These are phyloP conservation scores for Axis porcinus DNA, from an alignment of 2,113 vertebrate species.

Conservation along the genomic window DNA sequence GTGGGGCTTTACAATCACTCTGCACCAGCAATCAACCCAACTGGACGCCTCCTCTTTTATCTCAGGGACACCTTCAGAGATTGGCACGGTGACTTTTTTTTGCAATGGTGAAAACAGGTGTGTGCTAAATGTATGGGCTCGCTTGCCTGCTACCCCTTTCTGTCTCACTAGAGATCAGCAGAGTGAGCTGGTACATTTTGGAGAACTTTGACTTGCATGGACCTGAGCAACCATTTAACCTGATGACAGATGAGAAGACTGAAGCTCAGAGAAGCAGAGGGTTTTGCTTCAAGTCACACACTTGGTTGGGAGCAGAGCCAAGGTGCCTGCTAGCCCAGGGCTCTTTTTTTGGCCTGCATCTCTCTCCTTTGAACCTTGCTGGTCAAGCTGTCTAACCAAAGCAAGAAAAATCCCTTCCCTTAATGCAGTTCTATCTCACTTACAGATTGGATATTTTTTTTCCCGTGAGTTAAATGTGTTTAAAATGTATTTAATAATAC, in stretches of 20 bases:
- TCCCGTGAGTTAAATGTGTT: neutral
- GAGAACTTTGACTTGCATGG: neutral
- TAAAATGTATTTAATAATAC: slow-evolving; percentile 20
- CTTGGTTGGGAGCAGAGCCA: neutral
- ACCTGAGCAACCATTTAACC: neutral
- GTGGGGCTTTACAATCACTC: neutral
- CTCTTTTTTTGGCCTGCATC: neutral
- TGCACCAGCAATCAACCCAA: neutral
- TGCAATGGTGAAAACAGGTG: neutral
- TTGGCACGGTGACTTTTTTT: neutral
- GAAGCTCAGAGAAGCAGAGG: neutral
- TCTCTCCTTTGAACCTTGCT: neutral
- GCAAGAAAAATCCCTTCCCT: neutral
- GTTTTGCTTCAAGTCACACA: neutral
- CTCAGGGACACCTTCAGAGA: neutral
- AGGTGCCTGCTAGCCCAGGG: rapidly evolving
- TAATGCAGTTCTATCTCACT: neutral
- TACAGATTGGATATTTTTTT: neutral
- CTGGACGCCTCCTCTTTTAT: slow-evolving; percentile 21
- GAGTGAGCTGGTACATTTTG: neutral
- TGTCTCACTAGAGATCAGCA: neutral
- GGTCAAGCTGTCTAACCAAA: neutral
- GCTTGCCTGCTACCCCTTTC: neutral
- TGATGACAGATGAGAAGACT: neutral
- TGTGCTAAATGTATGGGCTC: neutral